Evolutionary conservation across 2,888 invertebrate genomes (phyloP), one percentile per base, ranked within the genome.

Genomic region (Ypsolopha sequella): DNA sequence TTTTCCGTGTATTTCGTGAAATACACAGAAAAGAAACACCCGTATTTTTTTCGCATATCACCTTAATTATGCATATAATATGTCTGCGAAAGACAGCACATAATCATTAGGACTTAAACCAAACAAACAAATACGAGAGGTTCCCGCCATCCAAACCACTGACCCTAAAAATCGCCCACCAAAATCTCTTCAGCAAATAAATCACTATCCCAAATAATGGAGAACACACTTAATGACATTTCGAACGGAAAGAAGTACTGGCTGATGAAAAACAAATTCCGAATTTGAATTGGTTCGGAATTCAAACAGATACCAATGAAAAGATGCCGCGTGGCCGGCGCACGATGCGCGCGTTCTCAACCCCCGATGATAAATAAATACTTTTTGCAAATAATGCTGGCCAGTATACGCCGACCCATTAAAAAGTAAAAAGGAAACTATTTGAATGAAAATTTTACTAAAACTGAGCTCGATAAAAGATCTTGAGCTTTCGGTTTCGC

Each of bases 231-330:
- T 63, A 75, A 78, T 76, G 78, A 75, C 80, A 79, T 73, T 65
- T 70, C 75, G 61, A 65, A 73, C 76, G 79, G 73, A 74, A 78
- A 76, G 67, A 71, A 76, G 74, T 65, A 66, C 69, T 56, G 62
- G 59, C 76, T 81, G 80, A 85, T 84, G 81, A 80, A 80, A 84
- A 82, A 82, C 82, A 82, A 81, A 84, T 82, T 81, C 73, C 61
- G 61, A 65, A 70, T 75, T 70, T 71, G 70, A 71, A 79, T 73
- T 69, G 68, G 68, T 80, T 79, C 77, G 66, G 62, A 80, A 80
- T 74, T 80, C 80, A 81, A 84, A 84, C 71, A 84, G 84, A 82
- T 80, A 82, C 81, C 78, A 75, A 76, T 79, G 80, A 81, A 80
- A 76, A 68, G 70, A 66, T 64, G 78, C 66, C 82, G 76, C 84